These are phyloP conservation scores for Drosophila lowei DNA, from an alignment of 1,140 invertebrate species.

Conservation along the genomic window DNA sequence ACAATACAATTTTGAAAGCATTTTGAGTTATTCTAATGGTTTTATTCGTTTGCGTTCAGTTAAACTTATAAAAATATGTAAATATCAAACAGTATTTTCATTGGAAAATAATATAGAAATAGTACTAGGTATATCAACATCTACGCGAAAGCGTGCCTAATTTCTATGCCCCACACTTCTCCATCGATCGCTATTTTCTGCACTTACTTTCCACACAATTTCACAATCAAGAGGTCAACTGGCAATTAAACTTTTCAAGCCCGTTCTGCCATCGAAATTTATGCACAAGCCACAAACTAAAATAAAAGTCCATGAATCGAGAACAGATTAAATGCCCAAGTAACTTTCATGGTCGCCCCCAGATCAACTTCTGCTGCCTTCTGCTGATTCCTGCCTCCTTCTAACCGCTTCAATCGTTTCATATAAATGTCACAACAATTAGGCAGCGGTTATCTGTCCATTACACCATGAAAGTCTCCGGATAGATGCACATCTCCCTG, in stretches of 20 bases:
- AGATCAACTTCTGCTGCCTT: too few relatives aligned
- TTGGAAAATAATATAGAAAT: too few relatives aligned
- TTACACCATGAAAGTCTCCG: slow-evolving; percentile 59
- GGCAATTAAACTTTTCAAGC: slow-evolving; percentile 6
- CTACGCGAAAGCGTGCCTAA: too few relatives aligned
- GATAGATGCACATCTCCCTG: slow-evolving; percentile 18
- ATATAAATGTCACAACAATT: slow-evolving; percentile 65
- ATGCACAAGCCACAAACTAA: neutral
- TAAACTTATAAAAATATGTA: too few relatives aligned
- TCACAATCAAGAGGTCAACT: slow-evolving; percentile 4
- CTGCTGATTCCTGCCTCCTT: neutral
- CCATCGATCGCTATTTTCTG: too few relatives aligned
- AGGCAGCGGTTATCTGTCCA: slow-evolving; percentile 77
- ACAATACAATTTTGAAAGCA: too few relatives aligned
- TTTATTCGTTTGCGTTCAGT: too few relatives aligned
- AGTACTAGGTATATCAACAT: too few relatives aligned
- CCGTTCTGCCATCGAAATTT: neutral
- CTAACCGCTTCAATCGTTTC: slow-evolving; percentile 6
- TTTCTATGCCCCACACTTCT: too few relatives aligned
- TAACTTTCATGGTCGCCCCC: slow-evolving; percentile 11
- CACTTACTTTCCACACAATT: too few relatives aligned
- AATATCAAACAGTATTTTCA: too few relatives aligned
- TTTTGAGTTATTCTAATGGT: too few relatives aligned
- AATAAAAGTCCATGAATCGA: slow-evolving; percentile 5
- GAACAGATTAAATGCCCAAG: slow-evolving; percentile 23